Conservation (phyloP, 1,140 invertebrate genomes). For the Philopotamus ludificatus region DNA sequence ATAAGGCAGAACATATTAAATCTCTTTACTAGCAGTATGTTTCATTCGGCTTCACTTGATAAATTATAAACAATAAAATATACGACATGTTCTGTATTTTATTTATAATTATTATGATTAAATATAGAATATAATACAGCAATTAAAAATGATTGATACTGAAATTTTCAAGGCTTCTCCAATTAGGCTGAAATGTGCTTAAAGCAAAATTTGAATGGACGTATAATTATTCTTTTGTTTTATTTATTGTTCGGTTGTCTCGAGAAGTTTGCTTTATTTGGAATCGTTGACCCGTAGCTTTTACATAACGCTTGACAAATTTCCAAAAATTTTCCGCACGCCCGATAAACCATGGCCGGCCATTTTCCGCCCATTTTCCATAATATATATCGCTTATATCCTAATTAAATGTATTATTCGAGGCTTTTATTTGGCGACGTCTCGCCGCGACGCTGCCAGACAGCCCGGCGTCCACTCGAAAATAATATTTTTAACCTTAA, state of each 20-base stretch:
- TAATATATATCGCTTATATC: conserved; percentile 36
- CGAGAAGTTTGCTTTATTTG: background rate
- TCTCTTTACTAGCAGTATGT: too few relatives aligned
- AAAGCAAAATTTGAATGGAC: background rate
- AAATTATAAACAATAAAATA: too few relatives aligned
- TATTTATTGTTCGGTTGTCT: too few relatives aligned
- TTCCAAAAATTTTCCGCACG: conserved; percentile 7
- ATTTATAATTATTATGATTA: too few relatives aligned
- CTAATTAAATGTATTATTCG: conserved; percentile 38
- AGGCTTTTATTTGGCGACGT: conserved; percentile 32
- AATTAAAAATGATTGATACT: background rate
- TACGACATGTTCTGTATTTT: too few relatives aligned
- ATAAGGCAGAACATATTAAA: too few relatives aligned
- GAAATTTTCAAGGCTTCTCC: background rate
- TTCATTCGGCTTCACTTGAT: too few relatives aligned
- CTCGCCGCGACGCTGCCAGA: conserved; percentile 20
- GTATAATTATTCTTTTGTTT: too few relatives aligned
- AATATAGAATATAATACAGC: too few relatives aligned
- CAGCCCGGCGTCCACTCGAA: conserved; percentile 3
- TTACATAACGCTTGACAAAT: conserved; percentile 22
- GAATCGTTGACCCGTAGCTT: too few relatives aligned
- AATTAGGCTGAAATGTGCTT: background rate
- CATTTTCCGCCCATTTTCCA: conserved; percentile 31
- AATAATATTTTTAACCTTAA: conserved; percentile 10
- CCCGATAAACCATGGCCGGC: conserved; percentile 11